A percentile compares a stretch with the other conserved stretches of the same genome.
Conservation (phyloP, 2,113 vertebrate genomes). For the Polyodon spathula region DNA sequence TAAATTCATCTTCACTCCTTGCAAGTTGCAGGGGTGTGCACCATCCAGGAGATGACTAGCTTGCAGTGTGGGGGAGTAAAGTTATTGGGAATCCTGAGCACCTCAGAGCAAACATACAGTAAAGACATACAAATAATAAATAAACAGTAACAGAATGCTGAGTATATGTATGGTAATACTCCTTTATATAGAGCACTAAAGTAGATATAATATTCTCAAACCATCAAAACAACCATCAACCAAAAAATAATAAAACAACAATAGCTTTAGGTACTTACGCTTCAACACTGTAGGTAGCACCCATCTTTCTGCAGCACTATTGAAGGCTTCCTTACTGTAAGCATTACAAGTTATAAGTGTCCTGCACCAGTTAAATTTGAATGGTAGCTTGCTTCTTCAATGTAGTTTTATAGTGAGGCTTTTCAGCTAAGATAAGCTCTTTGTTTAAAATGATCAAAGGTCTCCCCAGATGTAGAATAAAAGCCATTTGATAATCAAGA, state of each 20-base stretch:
- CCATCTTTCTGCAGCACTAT: slow-evolving; percentile 43
- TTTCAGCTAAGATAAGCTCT: slow-evolving; percentile 34
- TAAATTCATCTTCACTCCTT: no score
- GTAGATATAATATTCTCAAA: no score
- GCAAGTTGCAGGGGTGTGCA: no score
- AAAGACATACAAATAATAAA: no score
- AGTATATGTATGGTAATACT: no score
- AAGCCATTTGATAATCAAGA: slow-evolving; percentile 36
- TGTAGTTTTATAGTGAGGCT: slow-evolving; percentile 34
- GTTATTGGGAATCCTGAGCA: no score
- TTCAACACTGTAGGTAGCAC: slow-evolving; percentile 55
- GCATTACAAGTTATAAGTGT: not conserved
- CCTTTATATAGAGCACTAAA: no score
- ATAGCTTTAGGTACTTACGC: slow-evolving; percentile 53
- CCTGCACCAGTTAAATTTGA: not conserved
- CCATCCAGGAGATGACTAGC: no score
- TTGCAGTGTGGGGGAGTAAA: no score
- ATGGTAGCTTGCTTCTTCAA: slow-evolving; percentile 9
- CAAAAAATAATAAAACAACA: not conserved
- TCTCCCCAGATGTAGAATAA: slow-evolving; percentile 15
- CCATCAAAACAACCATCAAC: no score
- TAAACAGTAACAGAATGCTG: no score
- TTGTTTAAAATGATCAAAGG: slow-evolving; percentile 13
- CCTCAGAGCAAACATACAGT: no score
- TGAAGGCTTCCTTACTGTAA: slow-evolving; percentile 5